These are phyloP conservation scores for Ligdia adustata DNA, from an alignment of 2,888 invertebrate species.

Conservation along the genomic window DNA sequence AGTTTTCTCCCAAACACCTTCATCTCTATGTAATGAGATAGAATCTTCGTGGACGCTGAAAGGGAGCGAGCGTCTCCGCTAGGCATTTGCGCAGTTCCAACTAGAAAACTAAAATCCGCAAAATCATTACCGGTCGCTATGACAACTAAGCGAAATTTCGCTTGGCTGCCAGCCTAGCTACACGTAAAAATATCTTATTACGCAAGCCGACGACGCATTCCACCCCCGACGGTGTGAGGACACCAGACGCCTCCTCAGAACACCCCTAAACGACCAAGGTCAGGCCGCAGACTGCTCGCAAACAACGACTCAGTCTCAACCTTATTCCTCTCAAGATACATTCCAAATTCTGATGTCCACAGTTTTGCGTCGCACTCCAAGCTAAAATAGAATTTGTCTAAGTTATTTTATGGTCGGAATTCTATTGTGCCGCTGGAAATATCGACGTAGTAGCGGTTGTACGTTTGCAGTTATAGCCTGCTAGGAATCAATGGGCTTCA, in stretches of 20 bases:
- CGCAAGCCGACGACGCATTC: constrained; percentile 68
- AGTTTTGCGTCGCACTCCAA: constrained; percentile 25
- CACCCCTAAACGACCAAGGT: constrained; percentile 70
- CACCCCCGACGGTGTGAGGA: constrained; percentile 49
- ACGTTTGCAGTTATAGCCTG: constrained; percentile 49
- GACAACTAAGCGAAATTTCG: constrained; percentile 49
- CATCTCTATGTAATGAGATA: too few relatives aligned
- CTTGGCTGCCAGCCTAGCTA: constrained; percentile 38
- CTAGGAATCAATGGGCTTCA: constrained; percentile 71
- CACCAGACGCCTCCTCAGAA: constrained; percentile 60
- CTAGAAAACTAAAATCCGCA: constrained; percentile 35
- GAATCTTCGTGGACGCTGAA: constrained; percentile 5
- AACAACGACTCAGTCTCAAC: constrained; percentile 39
- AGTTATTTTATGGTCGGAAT: constrained; percentile 40
- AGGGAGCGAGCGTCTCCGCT: constrained; percentile 14
- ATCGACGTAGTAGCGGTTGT: constrained; percentile 46
- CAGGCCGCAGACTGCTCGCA: constrained; percentile 52
- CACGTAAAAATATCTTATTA: constrained; percentile 74
- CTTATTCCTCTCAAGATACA: constrained; percentile 31
- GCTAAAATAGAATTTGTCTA: constrained; percentile 36
- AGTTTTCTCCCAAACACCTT: too few relatives aligned
- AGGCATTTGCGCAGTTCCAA: constrained; percentile 30
- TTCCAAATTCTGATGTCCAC: constrained; percentile 36
- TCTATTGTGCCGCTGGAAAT: constrained; percentile 35
- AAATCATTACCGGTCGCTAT: constrained; percentile 46